A percentile compares a stretch with the other conserved stretches of the same genome.
phyloP scores from a whole-genome alignment of 2,797 vertebrate genomes.

The Galaxias olidus region DNA sequence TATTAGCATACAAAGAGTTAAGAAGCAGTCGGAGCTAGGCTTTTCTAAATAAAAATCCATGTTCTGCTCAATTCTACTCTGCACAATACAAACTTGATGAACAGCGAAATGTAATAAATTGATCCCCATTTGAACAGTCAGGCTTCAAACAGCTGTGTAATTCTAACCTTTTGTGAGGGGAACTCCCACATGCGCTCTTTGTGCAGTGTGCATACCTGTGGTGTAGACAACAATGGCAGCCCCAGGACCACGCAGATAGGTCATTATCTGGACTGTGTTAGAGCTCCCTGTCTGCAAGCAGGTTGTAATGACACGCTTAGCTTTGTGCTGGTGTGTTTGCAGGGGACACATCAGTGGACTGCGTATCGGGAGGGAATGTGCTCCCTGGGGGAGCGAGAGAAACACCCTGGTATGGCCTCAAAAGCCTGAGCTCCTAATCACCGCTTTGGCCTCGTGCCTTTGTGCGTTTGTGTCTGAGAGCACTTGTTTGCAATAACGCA shows the following conservation, averaged over 20 bases:
- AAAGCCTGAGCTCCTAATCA: neutral
- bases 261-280: neutral
- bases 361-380: neutral
- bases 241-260: neutral
- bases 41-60: too few relatives aligned
- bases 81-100: too few relatives aligned
- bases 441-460: neutral
- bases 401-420: neutral
- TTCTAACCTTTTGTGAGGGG: neutral
- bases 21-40: too few relatives aligned
- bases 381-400: conserved; percentile 6
- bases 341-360: neutral
- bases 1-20: too few relatives aligned
- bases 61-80: too few relatives aligned
- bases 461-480: neutral
- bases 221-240: neutral
- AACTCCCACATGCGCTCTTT: neutral
- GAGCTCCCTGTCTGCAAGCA: neutral
- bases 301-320: neutral
- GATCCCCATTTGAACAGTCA: neutral
- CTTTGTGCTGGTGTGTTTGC: neutral
- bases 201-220: neutral
- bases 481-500: neutral
- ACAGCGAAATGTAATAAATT: too few relatives aligned
- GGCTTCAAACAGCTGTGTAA: neutral